phyloP scores from a whole-genome alignment of 2,797 vertebrate genomes.

The Dermochelys coriacea region DNA sequence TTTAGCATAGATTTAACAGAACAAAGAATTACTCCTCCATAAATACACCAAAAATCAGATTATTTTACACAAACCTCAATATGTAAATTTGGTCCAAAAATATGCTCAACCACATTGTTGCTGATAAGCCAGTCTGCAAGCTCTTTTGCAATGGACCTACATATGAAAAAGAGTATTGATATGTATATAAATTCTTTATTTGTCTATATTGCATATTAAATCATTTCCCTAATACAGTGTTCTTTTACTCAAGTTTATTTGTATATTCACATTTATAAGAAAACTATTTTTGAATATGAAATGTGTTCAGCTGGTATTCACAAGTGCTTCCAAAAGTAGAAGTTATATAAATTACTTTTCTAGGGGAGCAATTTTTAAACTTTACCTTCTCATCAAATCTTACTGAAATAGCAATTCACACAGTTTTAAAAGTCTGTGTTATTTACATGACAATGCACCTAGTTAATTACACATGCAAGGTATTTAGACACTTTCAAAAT shows the following conservation, averaged over 20 bases:
- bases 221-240: background rate
- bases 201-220: background rate
- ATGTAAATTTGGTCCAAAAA: slow-evolving; percentile 97
- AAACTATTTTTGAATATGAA: background rate
- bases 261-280: background rate
- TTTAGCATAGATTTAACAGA: slow-evolving; percentile 45
- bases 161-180: background rate
- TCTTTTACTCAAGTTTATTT: background rate
- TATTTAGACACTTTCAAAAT: background rate
- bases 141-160: slow-evolving; percentile 96
- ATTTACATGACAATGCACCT: background rate
- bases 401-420: background rate
- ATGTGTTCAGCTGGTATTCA: background rate
- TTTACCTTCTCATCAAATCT: background rate
- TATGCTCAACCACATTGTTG: slow-evolving; percentile 97
- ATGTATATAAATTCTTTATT: background rate
- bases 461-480: background rate
- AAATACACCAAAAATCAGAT: background rate
- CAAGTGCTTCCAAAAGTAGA: background rate
- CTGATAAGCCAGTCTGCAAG: slow-evolving; percentile 95
- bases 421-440: background rate
- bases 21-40: background rate
- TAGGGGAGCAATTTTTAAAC: background rate
- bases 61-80: slow-evolving; percentile 91
- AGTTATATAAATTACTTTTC: background rate